Conservation (phyloP, 1,140 invertebrate species). For the Subanguina moxae region DNA sequence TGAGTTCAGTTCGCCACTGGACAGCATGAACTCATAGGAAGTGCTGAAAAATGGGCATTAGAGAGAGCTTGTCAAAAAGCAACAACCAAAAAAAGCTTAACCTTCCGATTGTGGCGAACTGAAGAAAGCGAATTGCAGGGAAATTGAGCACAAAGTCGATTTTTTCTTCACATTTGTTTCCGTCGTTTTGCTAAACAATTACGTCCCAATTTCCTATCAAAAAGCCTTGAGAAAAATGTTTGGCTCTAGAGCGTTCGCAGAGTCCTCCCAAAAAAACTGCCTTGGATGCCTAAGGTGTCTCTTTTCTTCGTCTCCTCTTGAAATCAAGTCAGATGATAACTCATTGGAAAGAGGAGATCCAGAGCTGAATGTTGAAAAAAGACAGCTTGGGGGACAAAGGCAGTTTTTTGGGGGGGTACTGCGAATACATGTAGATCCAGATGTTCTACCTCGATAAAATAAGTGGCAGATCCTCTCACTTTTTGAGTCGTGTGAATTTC, state of each 20-base stretch:
- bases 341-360: too few relatives aligned
- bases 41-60: slow-evolving; percentile 24
- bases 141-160: slow-evolving; percentile 28
- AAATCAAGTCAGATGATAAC: too few relatives aligned
- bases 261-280: too few relatives aligned
- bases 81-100: background rate
- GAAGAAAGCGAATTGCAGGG: slow-evolving; percentile 29
- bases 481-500: slow-evolving; percentile 17
- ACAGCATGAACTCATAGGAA: slow-evolving; percentile 35
- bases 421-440: too few relatives aligned
- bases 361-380: too few relatives aligned
- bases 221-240: too few relatives aligned
- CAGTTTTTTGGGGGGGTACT: too few relatives aligned
- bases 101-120: slow-evolving; percentile 32
- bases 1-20: slow-evolving; percentile 35
- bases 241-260: too few relatives aligned
- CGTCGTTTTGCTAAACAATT: slow-evolving; percentile 7
- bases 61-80: background rate
- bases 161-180: slow-evolving; percentile 18
- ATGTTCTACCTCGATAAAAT: slow-evolving; percentile 33
- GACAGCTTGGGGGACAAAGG: too few relatives aligned
- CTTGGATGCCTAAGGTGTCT: too few relatives aligned
- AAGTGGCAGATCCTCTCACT: slow-evolving; percentile 21
- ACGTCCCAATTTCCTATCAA: background rate
- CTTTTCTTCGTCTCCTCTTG: too few relatives aligned